These are phyloP conservation scores for Etia nguti DNA, from an alignment of 2,113 vertebrate species.

Conservation along the genomic window DNA sequence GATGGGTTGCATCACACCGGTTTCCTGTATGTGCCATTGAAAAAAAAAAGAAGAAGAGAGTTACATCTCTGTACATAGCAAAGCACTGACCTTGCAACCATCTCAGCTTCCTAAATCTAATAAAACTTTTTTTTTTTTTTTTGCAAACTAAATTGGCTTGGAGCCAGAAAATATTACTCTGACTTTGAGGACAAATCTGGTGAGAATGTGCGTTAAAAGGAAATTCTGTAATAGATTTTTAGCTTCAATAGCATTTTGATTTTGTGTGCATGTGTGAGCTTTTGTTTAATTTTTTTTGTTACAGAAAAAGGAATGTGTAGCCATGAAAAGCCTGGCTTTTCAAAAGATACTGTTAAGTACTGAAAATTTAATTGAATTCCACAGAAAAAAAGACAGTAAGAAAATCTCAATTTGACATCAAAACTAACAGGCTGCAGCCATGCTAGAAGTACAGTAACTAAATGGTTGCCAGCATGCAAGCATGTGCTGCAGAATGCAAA, in stretches of 20 bases:
- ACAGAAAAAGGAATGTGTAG: background rate
- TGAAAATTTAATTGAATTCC: background rate
- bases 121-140: background rate
- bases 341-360: background rate
- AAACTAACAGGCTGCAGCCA: background rate
- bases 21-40: background rate
- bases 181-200: background rate
- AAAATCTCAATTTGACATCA: background rate
- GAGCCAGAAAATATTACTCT: constrained; percentile 14
- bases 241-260: background rate
- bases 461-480: background rate
- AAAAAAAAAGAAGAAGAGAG: background rate
- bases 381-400: background rate
- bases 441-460: background rate
- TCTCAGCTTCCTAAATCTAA: background rate
- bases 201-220: background rate
- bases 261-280: background rate
- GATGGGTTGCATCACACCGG: background rate
- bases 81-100: background rate
- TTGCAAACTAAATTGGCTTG: background rate
- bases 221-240: background rate
- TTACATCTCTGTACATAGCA: background rate
- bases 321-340: background rate
- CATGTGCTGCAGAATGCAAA: background rate
- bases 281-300: background rate